A percentile compares a stretch with the other conserved stretches of the same genome.
Evolutionary conservation across 1,140 invertebrate genomes (phyloP).

Genomic region (Bombyx mori): ASM3026992v2 NC_085121.1:8752501-8753000

Average conservation of each 20-base stretch:
- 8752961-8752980: too few relatives aligned
- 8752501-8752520: too few relatives aligned
- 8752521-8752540: too few relatives aligned
- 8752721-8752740: conserved; percentile 58
- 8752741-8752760: conserved; percentile 40
- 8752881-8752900: conserved; percentile 9
- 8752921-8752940: not conserved
- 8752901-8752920: not conserved
- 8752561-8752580: too few relatives aligned
- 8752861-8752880: conserved; percentile 29
- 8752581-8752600: too few relatives aligned
- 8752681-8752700: conserved; percentile 6
- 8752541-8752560: too few relatives aligned
- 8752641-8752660: too few relatives aligned
- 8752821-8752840: conserved; percentile 3
- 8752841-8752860: conserved; percentile 16
- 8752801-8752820: conserved; percentile 44
- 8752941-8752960: too few relatives aligned
- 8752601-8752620: too few relatives aligned
- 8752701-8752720: conserved; percentile 40
- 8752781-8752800: conserved; percentile 20
- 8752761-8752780: conserved; percentile 35
- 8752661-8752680: too few relatives aligned
- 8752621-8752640: too few relatives aligned
- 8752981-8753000: too few relatives aligned